These are phyloP conservation scores for Hipparchia sbordonii DNA, from an alignment of 2,888 invertebrate species.

Conservation along the genomic window DNA sequence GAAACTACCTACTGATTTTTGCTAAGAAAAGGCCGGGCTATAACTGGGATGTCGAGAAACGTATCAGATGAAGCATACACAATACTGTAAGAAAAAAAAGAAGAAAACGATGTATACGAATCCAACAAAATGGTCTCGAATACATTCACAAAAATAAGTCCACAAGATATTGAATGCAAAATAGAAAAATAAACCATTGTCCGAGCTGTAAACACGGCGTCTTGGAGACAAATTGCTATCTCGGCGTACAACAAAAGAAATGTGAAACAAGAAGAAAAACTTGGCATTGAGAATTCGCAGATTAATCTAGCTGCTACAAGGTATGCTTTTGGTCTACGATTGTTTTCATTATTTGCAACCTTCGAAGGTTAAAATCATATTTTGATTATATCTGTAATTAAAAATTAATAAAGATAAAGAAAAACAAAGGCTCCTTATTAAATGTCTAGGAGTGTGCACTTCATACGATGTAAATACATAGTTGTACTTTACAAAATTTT, in stretches of 20 bases:
- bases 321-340: slow-evolving; percentile 30
- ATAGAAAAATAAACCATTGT: slow-evolving; percentile 30
- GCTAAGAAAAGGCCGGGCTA: background rate
- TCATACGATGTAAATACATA: too few species aligned
- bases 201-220: slow-evolving; percentile 27
- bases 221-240: slow-evolving; percentile 34
- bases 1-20: background rate
- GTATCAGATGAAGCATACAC: slow-evolving; percentile 9
- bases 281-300: slow-evolving; percentile 32
- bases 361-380: background rate
- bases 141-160: slow-evolving; percentile 25
- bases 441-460: too few species aligned
- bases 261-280: slow-evolving; percentile 27
- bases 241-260: slow-evolving; percentile 34
- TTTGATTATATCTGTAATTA: background rate
- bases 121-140: slow-evolving; percentile 13
- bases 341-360: slow-evolving; percentile 20
- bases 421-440: too few species aligned
- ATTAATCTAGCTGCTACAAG: slow-evolving; percentile 28
- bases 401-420: background rate
- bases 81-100: background rate
- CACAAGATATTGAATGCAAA: slow-evolving; percentile 27
- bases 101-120: slow-evolving; percentile 1
- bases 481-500: too few species aligned
- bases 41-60: background rate